Conservation (phyloP, 2,113 vertebrate species). For the Zosterops japonicus region DNA sequence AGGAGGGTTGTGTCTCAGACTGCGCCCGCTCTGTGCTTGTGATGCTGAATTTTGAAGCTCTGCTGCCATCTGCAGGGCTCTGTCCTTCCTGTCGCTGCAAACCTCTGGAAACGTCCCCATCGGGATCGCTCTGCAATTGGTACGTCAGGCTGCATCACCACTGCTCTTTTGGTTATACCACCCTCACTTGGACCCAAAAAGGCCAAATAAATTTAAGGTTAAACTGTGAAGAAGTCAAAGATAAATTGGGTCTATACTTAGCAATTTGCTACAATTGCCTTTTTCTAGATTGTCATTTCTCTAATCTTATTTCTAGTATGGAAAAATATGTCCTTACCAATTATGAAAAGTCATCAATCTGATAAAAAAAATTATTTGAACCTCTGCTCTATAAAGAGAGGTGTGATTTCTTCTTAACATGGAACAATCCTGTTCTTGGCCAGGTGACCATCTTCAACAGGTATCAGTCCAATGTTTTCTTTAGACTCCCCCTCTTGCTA, state of each 20-base stretch:
- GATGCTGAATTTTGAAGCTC: constrained; percentile 56
- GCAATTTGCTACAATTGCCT: neutral
- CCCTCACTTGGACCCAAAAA: neutral
- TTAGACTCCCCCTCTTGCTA: neutral
- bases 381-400: neutral
- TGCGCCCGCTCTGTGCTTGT: neutral
- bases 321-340: neutral
- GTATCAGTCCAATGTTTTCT: neutral
- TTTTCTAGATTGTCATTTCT: neutral
- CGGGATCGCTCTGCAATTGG: neutral
- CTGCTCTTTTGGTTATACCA: neutral
- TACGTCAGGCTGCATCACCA: rapidly evolving
- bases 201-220: neutral
- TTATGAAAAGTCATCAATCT: neutral
- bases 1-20: neutral
- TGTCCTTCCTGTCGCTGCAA: neutral
- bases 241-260: neutral
- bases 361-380: neutral
- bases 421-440: neutral
- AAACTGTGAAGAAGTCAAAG: neutral
- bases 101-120: neutral
- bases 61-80: constrained; percentile 79
- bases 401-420: neutral
- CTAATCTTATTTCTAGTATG: neutral
- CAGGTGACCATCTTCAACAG: neutral